A percentile compares a stretch with the other conserved stretches of the same genome.
phyloP scores from a whole-genome alignment of 2,888 invertebrate genomes.

The Calameuta pallipes region DNA sequence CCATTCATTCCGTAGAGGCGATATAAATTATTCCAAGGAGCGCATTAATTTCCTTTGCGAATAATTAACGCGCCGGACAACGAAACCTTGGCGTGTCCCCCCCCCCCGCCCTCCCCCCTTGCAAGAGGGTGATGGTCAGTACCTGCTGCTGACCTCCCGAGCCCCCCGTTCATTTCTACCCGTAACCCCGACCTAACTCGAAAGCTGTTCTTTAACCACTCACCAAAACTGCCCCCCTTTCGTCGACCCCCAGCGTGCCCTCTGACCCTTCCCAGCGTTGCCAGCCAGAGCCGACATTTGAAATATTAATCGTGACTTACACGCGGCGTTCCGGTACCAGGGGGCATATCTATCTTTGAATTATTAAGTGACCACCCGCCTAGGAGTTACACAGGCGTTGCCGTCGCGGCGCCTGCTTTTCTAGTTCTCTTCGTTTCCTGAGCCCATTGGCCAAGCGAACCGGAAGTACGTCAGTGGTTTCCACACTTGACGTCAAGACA shows the following conservation, averaged over 20 bases:
- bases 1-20: constrained; percentile 47
- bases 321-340: constrained; percentile 48
- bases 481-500: not conserved
- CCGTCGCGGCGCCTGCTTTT: not conserved
- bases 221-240: constrained; percentile 19
- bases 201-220: not conserved
- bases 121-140: constrained; percentile 46
- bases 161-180: constrained; percentile 29
- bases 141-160: constrained; percentile 23
- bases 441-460: not conserved
- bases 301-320: constrained; percentile 62
- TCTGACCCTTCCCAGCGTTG: constrained; percentile 28
- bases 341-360: constrained; percentile 54
- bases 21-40: constrained; percentile 54
- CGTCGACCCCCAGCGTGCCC: constrained; percentile 19
- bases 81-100: constrained; percentile 41
- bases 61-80: constrained; percentile 58
- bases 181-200: constrained; percentile 1
- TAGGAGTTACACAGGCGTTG: constrained; percentile 30
- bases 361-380: constrained; percentile 51
- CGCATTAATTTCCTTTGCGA: constrained; percentile 61
- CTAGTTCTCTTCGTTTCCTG: not conserved
- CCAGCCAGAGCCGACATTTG: constrained; percentile 43
- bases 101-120: constrained; percentile 30
- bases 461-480: not conserved